phyloP scores from a whole-genome alignment of 1,140 invertebrate genomes.

The Drosophila sechellia region DNA sequence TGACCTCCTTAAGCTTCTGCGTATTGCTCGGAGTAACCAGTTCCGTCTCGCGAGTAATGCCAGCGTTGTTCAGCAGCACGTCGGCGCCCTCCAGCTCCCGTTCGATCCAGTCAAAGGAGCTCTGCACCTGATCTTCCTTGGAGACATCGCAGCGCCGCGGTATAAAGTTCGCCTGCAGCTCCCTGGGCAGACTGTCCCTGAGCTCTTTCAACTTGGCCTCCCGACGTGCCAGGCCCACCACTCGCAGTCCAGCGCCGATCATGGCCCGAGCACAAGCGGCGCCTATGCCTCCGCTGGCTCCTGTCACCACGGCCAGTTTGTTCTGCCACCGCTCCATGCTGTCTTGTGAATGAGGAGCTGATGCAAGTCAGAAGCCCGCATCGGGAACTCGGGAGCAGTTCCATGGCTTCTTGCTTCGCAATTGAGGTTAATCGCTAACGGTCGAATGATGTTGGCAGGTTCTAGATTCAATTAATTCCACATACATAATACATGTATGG shows the following conservation, averaged over 20 bases:
- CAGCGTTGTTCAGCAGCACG: constrained; percentile 91
- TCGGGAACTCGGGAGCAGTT: neutral
- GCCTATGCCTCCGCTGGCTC: constrained; percentile 87
- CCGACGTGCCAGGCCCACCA: constrained; percentile 89
- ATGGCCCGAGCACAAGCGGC: constrained; percentile 84
- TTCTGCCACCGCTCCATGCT: constrained; percentile 83
- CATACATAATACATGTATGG: too few species aligned
- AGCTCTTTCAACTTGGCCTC: constrained; percentile 86
- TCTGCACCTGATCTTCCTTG: constrained; percentile 88
- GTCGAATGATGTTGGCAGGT: neutral
- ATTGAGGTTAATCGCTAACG: constrained; percentile 19
- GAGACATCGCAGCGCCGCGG: constrained; percentile 87
- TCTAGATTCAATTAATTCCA: too few species aligned
- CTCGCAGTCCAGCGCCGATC: constrained; percentile 86
- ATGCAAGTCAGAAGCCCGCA: neutral
- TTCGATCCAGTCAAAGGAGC: constrained; percentile 88
- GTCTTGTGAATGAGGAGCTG: constrained; percentile 13
- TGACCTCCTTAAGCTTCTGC: constrained; percentile 75
- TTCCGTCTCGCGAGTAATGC: constrained; percentile 85
- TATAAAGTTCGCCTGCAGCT: constrained; percentile 84
- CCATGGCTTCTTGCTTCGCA: constrained; percentile 1
- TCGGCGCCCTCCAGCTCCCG: constrained; percentile 88
- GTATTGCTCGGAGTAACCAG: constrained; percentile 85
- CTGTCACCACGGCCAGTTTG: constrained; percentile 80
- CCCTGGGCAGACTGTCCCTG: constrained; percentile 56